Evolutionary conservation across 2,113 vertebrate species (phyloP), one percentile per base, ranked within the genome.

Genomic region (Choloepus hoffmanni): DNA sequence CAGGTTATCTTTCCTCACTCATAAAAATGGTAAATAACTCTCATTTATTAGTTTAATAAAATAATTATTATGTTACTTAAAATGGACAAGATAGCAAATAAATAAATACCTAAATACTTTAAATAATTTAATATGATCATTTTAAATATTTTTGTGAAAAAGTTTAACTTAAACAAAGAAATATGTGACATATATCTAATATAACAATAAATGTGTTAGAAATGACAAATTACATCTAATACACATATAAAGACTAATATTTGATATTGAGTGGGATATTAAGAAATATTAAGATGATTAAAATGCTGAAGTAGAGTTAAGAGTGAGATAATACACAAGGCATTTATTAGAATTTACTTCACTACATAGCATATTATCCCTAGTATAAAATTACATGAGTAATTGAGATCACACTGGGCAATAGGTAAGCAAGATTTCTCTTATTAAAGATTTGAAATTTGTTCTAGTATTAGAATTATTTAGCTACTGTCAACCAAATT

Each of bases 291-390:
- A 93, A 90, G 50, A 93, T 92, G 0, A 4, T 77, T 91, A 95
- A 96, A 96, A 55, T 96, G 63, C 81, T 82, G 82, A 95, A 92
- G 82, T 85, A 93, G 88, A 96, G 79, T 14, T 85, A 96, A 85
- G 58, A 95, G 53, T 91, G 72, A 63, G 26, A 36, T 36, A 36
- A 87, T 68, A 92, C 86, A 95, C 84, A 92, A 95, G 36, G 89
- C 81, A 68, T 68, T 86, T 89, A 70, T 76, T 92, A 28, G 73
- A 91, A 87, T 94, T 89, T 89, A 23, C 70, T 90, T 21, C 36
- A 76, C 23, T 76, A 55, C 85, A 79, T 0, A 21, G 50, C 12
- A 2, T 33, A 43, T 62, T 60, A 28, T 19, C 30, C 16, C 90
- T 65, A 36, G 50, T 86, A 72, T 67, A 36, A 2, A 11, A 95